Conservation (phyloP, 2,113 vertebrate genomes). For the Panthera tigris region DNA sequence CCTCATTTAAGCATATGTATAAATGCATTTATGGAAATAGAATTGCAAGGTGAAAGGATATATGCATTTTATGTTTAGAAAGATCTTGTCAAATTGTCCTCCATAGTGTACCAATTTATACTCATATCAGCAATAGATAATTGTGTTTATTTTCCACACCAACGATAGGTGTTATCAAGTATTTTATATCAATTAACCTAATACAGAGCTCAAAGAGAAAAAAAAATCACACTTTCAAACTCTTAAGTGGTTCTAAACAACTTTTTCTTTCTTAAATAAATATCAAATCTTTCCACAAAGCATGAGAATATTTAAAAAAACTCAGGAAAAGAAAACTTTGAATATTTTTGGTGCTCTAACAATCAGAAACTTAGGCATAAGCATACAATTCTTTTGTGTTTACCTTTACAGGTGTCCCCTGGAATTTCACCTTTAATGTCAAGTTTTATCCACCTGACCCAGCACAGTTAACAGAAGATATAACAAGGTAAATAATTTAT, state of each 20-base stretch:
- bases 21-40: background rate
- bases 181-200: constrained; percentile 6
- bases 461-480: constrained; percentile 97
- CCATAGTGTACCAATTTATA: background rate
- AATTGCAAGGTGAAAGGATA: background rate
- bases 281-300: background rate
- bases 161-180: background rate
- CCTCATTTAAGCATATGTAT: background rate
- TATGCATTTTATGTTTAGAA: background rate
- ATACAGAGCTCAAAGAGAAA: background rate
- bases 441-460: constrained; percentile 98
- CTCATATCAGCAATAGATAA: background rate
- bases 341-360: background rate
- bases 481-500: constrained; percentile 91
- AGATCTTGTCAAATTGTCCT: constrained; percentile 22
- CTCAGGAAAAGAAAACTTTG: background rate
- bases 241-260: background rate
- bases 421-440: constrained; percentile 90
- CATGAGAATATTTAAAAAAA: constrained; percentile 31
- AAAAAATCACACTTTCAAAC: background rate
- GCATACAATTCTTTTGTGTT: constrained; percentile 48
- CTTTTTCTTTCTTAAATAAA: background rate
- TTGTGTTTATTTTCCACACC: background rate
- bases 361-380: constrained; percentile 46
- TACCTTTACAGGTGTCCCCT: constrained; percentile 85